Conservation (phyloP, 1,140 invertebrate species). For the Temnothorax longispinosus region DNA sequence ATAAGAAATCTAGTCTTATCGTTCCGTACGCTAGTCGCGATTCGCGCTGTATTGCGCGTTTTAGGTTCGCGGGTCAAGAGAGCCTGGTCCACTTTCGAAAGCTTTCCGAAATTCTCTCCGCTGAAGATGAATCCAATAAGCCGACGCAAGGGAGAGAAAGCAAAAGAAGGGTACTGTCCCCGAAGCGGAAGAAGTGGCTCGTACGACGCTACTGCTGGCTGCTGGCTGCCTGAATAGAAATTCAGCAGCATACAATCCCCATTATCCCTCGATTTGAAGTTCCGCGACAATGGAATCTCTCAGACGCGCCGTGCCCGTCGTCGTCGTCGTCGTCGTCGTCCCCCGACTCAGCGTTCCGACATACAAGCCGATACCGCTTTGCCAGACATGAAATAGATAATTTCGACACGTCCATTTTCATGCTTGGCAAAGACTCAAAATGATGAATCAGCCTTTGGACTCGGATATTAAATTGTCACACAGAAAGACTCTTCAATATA, state of each 20-base stretch:
- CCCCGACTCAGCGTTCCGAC: constrained; percentile 61
- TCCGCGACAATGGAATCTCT: constrained; percentile 76
- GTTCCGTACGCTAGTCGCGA: neutral
- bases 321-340: constrained; percentile 13
- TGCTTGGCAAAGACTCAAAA: constrained; percentile 60
- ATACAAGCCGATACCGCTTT: constrained; percentile 63
- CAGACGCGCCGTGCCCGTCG: constrained; percentile 68
- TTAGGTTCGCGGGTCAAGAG: constrained; percentile 45
- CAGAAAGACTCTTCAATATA: neutral
- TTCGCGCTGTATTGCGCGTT: constrained; percentile 5
- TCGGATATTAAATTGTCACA: constrained; percentile 38
- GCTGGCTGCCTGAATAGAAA: constrained; percentile 78
- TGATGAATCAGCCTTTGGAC: constrained; percentile 43
- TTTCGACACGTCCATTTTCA: constrained; percentile 66
- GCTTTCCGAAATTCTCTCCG: constrained; percentile 71
- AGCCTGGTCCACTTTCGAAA: constrained; percentile 66
- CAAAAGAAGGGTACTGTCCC: constrained; percentile 63
- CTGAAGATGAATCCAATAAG: constrained; percentile 79
- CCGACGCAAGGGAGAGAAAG: constrained; percentile 55
- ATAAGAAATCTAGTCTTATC: constrained; percentile 1
- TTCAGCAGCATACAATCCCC: constrained; percentile 80
- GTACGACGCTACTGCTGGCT: constrained; percentile 54
- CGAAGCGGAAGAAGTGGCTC: constrained; percentile 74
- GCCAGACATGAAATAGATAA: constrained; percentile 71
- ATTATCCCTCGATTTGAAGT: constrained; percentile 80